Percentiles rank a stretch among this genome's conserved stretches.
Evolutionary conservation across 2,888 invertebrate genomes (phyloP).

Genomic region (Leptinotarsa rubiginosa): DNA sequence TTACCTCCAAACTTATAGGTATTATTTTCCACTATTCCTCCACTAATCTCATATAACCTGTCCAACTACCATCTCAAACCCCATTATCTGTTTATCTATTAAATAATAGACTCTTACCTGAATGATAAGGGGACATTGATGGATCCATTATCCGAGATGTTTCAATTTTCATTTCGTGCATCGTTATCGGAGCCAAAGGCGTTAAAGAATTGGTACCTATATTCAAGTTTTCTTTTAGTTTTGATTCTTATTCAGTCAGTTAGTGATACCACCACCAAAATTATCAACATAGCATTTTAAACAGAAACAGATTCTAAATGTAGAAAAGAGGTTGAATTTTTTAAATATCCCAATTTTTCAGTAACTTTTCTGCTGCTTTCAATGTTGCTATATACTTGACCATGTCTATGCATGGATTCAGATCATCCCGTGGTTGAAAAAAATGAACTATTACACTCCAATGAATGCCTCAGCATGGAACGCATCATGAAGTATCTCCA

Average conservation of each 20-base stretch:
- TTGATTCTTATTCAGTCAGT: background rate
- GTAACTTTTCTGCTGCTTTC: too few species aligned
- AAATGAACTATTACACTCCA: too few species aligned
- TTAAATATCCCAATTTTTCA: too few species aligned
- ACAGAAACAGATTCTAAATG: too few species aligned
- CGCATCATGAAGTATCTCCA: too few species aligned
- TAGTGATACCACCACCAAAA: conserved; percentile 46
- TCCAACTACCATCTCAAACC: background rate
- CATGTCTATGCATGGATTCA: too few species aligned
- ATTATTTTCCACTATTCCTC: background rate
- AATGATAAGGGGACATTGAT: conserved; percentile 76
- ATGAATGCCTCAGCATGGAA: too few species aligned
- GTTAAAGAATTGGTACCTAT: conserved; percentile 75
- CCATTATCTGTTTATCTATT: conserved; percentile 13
- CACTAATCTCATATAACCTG: background rate
- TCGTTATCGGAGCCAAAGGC: conserved; percentile 79
- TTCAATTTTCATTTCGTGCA: conserved; percentile 81
- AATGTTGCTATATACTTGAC: too few species aligned
- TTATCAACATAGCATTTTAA: too few species aligned
- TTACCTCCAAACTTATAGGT: background rate
- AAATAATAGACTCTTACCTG: conserved; percentile 70
- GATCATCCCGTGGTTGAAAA: too few species aligned
- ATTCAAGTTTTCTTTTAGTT: conserved; percentile 46
- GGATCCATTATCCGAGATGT: conserved; percentile 73
- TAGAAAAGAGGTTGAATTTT: too few species aligned